A percentile compares a stretch with the other conserved stretches of the same genome.
Conservation (phyloP, 2,888 invertebrate genomes). For the Chesias legatella region DNA sequence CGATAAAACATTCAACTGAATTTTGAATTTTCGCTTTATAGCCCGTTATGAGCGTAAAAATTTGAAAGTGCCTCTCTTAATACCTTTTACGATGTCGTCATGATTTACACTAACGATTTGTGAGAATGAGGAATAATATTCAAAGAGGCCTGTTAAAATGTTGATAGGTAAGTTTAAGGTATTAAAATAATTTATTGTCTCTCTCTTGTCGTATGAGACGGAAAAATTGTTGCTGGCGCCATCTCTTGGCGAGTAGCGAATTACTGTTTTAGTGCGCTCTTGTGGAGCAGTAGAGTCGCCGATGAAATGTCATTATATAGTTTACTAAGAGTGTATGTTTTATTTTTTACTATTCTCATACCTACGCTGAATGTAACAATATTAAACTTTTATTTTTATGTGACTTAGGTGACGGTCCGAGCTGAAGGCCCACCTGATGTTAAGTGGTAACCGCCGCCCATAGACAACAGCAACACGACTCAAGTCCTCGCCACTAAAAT, state of each 20-base stretch:
- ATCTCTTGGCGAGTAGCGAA: constrained; percentile 36
- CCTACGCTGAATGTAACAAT: not conserved
- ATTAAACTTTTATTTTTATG: too few species aligned
- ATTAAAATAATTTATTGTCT: constrained; percentile 19
- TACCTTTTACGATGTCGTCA: constrained; percentile 53
- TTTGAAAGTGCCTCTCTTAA: constrained; percentile 47
- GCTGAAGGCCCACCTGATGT: too few species aligned
- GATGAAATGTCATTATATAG: too few species aligned
- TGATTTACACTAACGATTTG: constrained; percentile 58
- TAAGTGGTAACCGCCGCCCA: too few species aligned
- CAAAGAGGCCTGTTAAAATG: constrained; percentile 37
- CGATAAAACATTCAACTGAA: constrained; percentile 56
- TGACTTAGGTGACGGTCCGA: too few species aligned
- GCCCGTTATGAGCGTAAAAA: constrained; percentile 49
- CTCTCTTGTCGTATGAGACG: constrained; percentile 2
- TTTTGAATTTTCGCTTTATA: constrained; percentile 51
- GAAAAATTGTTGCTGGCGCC: constrained; percentile 25
- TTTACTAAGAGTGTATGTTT: too few species aligned
- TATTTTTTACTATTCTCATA: too few species aligned
- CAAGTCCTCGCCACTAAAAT: too few species aligned
- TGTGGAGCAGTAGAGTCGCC: not conserved
- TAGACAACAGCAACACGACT: too few species aligned
- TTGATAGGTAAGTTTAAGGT: constrained; percentile 20
- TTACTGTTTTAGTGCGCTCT: not conserved
- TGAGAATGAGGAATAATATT: constrained; percentile 29